Percentiles rank a stretch among this genome's conserved stretches.
Conservation (phyloP, 2,797 vertebrate genomes). For the Rallus crepitans region DNA sequence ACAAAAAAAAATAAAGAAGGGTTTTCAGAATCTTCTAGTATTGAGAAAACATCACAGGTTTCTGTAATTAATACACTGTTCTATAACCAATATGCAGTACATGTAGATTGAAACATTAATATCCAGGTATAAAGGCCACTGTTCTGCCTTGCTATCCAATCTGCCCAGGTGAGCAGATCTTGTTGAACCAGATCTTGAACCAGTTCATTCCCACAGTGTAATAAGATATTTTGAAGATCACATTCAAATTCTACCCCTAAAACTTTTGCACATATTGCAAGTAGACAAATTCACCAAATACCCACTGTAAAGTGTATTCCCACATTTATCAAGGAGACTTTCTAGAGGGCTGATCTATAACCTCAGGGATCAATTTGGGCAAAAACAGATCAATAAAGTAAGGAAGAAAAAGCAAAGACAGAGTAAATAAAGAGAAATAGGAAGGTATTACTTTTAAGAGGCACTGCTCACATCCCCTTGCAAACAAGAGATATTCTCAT, state of each 20-base stretch:
- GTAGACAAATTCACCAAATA: neutral
- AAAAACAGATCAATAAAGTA: constrained; percentile 37
- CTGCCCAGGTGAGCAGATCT: neutral
- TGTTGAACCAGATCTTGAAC: too few relatives aligned
- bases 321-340: neutral
- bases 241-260: neutral
- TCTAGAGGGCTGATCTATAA: constrained; percentile 1
- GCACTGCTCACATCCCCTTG: neutral
- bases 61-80: neutral
- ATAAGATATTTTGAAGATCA: neutral
- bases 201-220: neutral
- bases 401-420: neutral
- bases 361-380: constrained; percentile 15
- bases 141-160: neutral
- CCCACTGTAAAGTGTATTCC: neutral
- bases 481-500: neutral
- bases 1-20: neutral
- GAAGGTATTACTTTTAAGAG: neutral
- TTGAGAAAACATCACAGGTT: constrained; percentile 22
- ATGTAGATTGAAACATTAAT: neutral
- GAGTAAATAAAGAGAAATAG: neutral
- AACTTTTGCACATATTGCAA: neutral
- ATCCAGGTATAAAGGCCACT: neutral
- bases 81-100: neutral
- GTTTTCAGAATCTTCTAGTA: neutral